phyloP scores from a whole-genome alignment of 2,113 vertebrate species.

The Paradisaea rubra region DNA sequence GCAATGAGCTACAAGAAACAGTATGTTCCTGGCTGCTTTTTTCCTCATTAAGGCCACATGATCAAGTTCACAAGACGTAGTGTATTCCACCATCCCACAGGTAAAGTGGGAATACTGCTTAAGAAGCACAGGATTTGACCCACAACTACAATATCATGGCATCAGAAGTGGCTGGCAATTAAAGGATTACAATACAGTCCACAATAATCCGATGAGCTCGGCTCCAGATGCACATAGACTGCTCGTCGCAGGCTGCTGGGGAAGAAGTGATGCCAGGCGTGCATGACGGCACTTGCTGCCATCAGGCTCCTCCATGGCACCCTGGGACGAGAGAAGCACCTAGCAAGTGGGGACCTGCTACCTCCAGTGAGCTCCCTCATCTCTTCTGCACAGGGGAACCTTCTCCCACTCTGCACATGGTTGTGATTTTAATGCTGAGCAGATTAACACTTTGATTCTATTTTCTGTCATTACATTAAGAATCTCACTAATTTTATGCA shows the following conservation, averaged over 20 bases:
- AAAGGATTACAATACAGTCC: constrained; percentile 20
- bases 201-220: constrained; percentile 24
- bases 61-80: background rate
- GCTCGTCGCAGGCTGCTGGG: background rate
- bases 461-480: background rate
- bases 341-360: background rate
- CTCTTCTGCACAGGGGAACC: background rate
- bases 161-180: constrained; percentile 53
- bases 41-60: background rate
- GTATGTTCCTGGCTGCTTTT: background rate
- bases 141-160: background rate
- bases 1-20: background rate
- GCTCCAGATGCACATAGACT: background rate
- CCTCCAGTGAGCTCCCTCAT: background rate
- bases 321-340: background rate
- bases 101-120: background rate
- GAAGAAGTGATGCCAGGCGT: accelerated
- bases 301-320: background rate
- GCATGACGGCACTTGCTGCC: accelerated
- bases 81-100: background rate
- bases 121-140: background rate
- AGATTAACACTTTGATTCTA: background rate
- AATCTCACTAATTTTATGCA: background rate
- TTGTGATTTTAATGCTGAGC: background rate
- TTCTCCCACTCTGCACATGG: background rate